Evolutionary conservation across 1,140 invertebrate genomes (phyloP), one percentile per base, ranked within the genome.

Genomic region (Drosophila simulans): DNA sequence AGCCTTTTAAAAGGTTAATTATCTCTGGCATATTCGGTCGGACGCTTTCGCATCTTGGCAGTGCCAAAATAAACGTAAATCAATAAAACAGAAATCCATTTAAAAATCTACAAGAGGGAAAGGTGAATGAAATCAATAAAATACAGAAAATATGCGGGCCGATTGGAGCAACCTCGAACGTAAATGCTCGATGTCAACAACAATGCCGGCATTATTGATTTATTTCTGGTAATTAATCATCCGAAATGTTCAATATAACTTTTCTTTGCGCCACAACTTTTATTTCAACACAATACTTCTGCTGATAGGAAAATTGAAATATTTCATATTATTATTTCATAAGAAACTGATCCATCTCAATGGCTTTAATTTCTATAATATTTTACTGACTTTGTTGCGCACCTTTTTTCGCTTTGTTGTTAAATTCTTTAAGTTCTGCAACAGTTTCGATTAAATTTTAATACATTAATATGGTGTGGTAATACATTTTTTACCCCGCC

Each of bases 1-100:
- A 70, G 49, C 60, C 58, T 78, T 77, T 89, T 83, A 77, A 88
- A 88, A 88, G 84, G 84, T 89, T 89, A 89, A 89, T 89, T 89
- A 89, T 89, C 77, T 80, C 77, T 84, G 85, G 77, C 79, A 88
- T 69, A 77, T 88, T 72, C 76, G 75, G 76, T 88, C 75, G 70
- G 63, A 83, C 79, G 83, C 83, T 55, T 72, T 64, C 58, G 55
- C 51, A 46, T 80, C 82, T 57, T 64, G 55, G 51, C 73, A 68
- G 68, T 56, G 59, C 63, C 42, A 75, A 75, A 76, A 69, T 58
- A 45, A 34, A 56, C 37, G 60, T 77, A 70, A 81, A 86, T 85
- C 74, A 70, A 81, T 77, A 81, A 81, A 74, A 60, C 46, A 59
- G 45, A 75, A 55, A 60, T 54, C 49, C 58, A 80, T 58, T 51